Evolutionary conservation across 2,113 vertebrate genomes (phyloP), one percentile per base, ranked within the genome.

Genomic region (Microcebus lehilahytsara): DNA sequence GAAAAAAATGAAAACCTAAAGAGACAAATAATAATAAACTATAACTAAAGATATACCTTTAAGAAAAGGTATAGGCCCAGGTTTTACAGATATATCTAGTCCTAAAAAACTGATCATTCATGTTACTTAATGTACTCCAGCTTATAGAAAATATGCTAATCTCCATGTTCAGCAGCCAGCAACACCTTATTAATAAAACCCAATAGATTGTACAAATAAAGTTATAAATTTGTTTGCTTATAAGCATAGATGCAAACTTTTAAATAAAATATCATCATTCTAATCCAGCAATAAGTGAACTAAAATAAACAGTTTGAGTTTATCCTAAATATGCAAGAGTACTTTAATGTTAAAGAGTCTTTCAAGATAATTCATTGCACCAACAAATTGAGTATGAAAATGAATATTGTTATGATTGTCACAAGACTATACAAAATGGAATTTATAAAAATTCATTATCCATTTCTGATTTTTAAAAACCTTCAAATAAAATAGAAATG

Each of bases 341-440:
- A 80, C 40, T 95, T 80, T 64, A 95, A 17, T 85, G 80, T 84
- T 77, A 79, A 92, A 92, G 16, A 90, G 83, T 71, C 71, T 91
- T 91, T 88, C n/a, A 74, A 95, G 64, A 89, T 80, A 56, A 85
- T 84, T 72, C 37, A 84, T 51, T 89, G 85, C 9, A 53, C 67
- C 40, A 87, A 93, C 51, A 96, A 91, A 78, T 74, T 95, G 46
- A 92, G 5, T 60, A 27, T 77, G 46, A 91, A 89, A 91, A 84
- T 95, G 17, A 77, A 83, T 64, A 64, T 60, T 86, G 6, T 42
- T 78, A 86, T 71, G 46, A 86, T 42, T 93, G 40, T 46, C 84
- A 87, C 1, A 83, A 81, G 53, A 91, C n/a, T 77, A 51, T 67
- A 60, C 6, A 92, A 96, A 80, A 89, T 2, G 5, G 51, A 12